phyloP scores from a whole-genome alignment of 2,113 vertebrate species.

The Ia io region DNA sequence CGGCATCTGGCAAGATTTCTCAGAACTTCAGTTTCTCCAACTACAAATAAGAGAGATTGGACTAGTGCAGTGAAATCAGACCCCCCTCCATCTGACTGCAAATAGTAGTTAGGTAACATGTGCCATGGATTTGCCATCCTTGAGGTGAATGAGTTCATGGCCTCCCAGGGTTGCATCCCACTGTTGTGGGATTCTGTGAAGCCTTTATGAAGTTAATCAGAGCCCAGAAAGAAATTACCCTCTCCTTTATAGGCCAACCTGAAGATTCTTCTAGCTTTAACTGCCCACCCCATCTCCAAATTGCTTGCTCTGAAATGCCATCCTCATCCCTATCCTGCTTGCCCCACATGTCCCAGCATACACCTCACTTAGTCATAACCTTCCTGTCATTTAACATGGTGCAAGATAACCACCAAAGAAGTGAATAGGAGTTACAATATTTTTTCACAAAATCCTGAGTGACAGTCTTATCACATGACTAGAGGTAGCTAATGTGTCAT shows the following conservation, averaged over 20 bases:
- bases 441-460: not conserved
- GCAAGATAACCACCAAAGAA: not conserved
- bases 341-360: not conserved
- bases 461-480: not conserved
- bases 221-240: not conserved
- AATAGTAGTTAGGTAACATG: fast-evolving
- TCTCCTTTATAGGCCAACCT: not conserved
- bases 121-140: not conserved
- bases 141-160: not conserved
- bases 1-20: not conserved
- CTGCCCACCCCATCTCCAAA: not conserved
- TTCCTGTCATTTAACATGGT: not conserved
- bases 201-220: not conserved
- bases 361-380: not conserved
- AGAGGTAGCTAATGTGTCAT: not conserved
- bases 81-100: not conserved
- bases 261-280: not conserved
- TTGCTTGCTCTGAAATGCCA: not conserved
- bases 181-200: not conserved
- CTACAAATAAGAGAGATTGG: not conserved
- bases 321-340: not conserved
- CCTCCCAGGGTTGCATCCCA: not conserved
- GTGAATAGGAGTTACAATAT: not conserved
- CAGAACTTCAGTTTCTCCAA: not conserved
- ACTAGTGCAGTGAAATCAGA: not conserved